Conservation (phyloP, 2,888 invertebrate genomes). For the Drosophila stalkeri region DNA sequence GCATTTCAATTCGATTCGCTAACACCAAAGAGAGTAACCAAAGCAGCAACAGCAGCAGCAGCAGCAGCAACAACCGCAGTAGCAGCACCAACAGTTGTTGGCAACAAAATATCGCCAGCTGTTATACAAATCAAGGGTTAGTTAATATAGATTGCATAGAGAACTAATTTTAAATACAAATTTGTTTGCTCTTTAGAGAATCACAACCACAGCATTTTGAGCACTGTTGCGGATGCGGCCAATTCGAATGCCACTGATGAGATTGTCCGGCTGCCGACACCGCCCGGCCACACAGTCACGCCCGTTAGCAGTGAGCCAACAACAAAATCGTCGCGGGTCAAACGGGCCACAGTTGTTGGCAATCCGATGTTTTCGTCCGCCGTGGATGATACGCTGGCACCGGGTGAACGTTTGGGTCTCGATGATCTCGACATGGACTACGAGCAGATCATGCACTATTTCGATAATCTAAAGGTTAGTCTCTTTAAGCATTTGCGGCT, state of each 20-base stretch:
- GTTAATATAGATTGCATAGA: neutral
- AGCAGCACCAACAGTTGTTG: conserved; percentile 10
- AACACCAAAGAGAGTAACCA: conserved; percentile 84
- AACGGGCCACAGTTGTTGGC: conserved; percentile 93
- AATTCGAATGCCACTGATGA: conserved; percentile 74
- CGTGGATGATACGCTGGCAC: conserved; percentile 86
- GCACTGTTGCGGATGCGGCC: conserved; percentile 70
- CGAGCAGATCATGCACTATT: conserved; percentile 99
- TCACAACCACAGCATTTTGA: conserved; percentile 72
- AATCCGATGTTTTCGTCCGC: conserved; percentile 93
- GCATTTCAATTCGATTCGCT: conserved; percentile 85
- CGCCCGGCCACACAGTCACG: conserved; percentile 34
- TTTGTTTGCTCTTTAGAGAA: conserved; percentile 46
- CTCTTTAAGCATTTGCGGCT: neutral
- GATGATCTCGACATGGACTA: conserved; percentile 98
- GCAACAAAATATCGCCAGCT: conserved; percentile 41
- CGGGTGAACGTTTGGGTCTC: conserved; percentile 89
- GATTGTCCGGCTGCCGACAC: conserved; percentile 63
- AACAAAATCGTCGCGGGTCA: conserved; percentile 86
- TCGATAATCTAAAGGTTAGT: conserved; percentile 96
- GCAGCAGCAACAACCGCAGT: conserved; percentile 13
- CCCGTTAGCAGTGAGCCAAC: conserved; percentile 68
- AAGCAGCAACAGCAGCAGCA: conserved; percentile 52
- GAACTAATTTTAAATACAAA: too few species aligned
- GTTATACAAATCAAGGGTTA: conserved; percentile 64